Percentiles rank a stretch among this genome's conserved stretches.
phyloP scores from a whole-genome alignment of 2,113 vertebrate species.

The Spea bombifrons region DNA sequence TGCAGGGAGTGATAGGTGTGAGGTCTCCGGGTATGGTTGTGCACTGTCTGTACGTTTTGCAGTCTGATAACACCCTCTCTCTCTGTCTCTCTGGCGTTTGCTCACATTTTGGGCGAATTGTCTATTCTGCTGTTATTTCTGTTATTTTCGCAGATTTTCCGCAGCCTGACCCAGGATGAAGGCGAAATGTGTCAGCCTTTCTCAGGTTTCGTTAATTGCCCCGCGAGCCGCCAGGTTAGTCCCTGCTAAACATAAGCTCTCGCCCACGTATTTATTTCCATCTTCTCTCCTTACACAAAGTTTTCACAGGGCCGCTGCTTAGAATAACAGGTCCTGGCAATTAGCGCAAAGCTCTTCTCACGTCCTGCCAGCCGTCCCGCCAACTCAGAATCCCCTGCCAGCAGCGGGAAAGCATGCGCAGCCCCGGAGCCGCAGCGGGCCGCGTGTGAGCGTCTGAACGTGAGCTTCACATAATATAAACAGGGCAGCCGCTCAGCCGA shows the following conservation, averaged over 20 bases:
- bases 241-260: slow-evolving; percentile 10
- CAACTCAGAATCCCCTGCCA: background rate
- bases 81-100: background rate
- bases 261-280: slow-evolving; percentile 26
- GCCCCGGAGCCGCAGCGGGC: no score
- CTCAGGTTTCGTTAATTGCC: slow-evolving; percentile 24
- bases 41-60: no score
- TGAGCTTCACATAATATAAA: no score
- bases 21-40: background rate
- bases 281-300: slow-evolving; percentile 28
- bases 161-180: background rate
- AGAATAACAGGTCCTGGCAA: slow-evolving; percentile 19
- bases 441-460: no score
- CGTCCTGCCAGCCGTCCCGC: background rate
- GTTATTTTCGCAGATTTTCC: background rate
- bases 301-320: slow-evolving; percentile 27
- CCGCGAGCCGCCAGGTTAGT: slow-evolving; percentile 21
- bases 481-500: no score
- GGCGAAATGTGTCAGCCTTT: background rate
- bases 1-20: background rate
- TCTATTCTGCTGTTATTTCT: background rate
- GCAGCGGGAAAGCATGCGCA: no score
- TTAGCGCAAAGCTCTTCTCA: background rate
- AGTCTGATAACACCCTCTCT: no score
- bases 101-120: background rate